Base-by-base conservation (phyloP, 2,888 invertebrate genomes). In the Artemia sp. region DNA sequence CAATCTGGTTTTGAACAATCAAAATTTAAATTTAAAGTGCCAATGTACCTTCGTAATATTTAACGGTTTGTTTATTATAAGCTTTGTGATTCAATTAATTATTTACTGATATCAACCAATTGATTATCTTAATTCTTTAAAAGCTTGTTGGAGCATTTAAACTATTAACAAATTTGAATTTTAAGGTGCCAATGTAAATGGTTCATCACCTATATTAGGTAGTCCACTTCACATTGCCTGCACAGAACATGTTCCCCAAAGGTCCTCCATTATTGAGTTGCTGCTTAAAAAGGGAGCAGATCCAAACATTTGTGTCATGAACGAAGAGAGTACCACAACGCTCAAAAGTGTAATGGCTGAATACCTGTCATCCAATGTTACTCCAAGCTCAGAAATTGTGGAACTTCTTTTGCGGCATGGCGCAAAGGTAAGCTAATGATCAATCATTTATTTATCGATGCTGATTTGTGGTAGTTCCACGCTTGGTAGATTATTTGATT, bases 161-260 rank as follows among this genome's bases (percentile, higher is more conserved):
- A 38, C 38, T 38, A 38, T 38, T 38, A 38, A 38, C 38, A 38
- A 38, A 38, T 38, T 38, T 38, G 38, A 38, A 38, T 72, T 76
- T 76, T 11, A 77, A 86, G 89, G 89, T 72, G 88, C 89, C 0
- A 82, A 88, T 75, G 88, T 89, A 12, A 90, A 90, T 75, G 85
- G 86, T 0, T 86, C 86, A 6, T 88, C 89, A 14, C 87, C 89
- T 0, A 86, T 90, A 72, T 88, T 90, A 70, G 90, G 90, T 0
- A 86, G 88, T 0, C 87, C 90, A 0, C 81, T 90, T 7, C 90
- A 90, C 76, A 89, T 90, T 12, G 90, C 88, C 3, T 88, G 88
- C 77, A 87, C 89, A 0, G 89, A 89, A 76, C 86, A 85, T 75
- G 87, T 89, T 69, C 80, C 84, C 1, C 87, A 89, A 75, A 80